Evolutionary conservation across 2,113 vertebrate species (phyloP).

Genomic region (Paramisgurnus dabryanus): DNA sequence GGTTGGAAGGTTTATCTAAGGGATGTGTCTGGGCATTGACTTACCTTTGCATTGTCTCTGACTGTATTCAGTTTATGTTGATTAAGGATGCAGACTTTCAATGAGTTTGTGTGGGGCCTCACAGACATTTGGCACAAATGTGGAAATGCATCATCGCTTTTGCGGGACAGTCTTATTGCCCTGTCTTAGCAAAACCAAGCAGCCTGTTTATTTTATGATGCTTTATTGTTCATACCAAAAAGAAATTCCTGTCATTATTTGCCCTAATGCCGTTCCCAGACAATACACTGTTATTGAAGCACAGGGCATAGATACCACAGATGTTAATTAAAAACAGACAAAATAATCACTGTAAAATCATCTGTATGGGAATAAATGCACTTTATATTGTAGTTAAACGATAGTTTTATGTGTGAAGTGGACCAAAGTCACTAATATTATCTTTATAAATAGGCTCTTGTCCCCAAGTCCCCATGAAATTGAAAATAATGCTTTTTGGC

Average conservation of each 20-base stretch:
- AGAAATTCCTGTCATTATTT: background rate
- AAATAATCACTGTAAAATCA: too few relatives aligned
- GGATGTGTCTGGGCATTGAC: background rate
- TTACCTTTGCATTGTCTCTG: background rate
- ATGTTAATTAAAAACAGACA: too few relatives aligned
- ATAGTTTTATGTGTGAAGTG: too few relatives aligned
- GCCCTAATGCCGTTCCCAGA: background rate
- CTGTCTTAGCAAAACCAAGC: background rate
- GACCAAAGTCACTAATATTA: too few relatives aligned
- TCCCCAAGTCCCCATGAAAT: too few relatives aligned
- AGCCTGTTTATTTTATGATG: background rate
- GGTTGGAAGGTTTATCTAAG: too few relatives aligned
- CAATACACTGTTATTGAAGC: too few relatives aligned
- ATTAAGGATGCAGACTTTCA: background rate
- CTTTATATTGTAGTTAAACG: too few relatives aligned
- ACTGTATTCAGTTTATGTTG: background rate
- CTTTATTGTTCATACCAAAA: background rate
- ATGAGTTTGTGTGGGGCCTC: background rate
- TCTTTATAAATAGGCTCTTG: too few relatives aligned
- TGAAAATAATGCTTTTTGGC: too few relatives aligned
- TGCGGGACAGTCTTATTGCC: background rate
- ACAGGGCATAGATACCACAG: too few relatives aligned
- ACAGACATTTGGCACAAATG: background rate
- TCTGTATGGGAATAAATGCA: too few relatives aligned
- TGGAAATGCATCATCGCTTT: conserved; percentile 15